Conservation (phyloP, 2,797 vertebrate genomes). For the Macropodus opercularis region DNA sequence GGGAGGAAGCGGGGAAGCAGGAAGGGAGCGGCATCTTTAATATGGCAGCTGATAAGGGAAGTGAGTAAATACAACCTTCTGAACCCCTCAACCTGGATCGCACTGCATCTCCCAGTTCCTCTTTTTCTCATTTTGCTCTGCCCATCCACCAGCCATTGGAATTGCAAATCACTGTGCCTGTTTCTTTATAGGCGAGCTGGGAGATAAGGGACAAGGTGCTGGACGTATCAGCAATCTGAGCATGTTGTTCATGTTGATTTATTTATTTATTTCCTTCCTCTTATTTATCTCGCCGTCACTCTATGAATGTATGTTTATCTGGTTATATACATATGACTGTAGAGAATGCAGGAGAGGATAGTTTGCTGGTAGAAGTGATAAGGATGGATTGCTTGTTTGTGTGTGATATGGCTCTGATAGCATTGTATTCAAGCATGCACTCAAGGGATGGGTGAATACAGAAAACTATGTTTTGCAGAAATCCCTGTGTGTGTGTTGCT, state of each 20-base stretch:
- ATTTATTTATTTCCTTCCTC: conserved; percentile 53
- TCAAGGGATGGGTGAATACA: conserved; percentile 29
- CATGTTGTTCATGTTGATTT: conserved; percentile 54
- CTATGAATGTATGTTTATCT: conserved; percentile 25
- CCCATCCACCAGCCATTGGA: conserved; percentile 34
- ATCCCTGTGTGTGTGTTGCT: conserved; percentile 8
- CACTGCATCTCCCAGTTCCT: conserved; percentile 32
- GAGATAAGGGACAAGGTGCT: conserved; percentile 59
- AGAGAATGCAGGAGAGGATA: neutral
- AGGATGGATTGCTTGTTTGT: conserved; percentile 55
- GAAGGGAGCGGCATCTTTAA: conserved; percentile 40
- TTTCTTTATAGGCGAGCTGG: conserved; percentile 43
- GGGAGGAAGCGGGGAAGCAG: neutral
- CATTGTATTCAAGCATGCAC: conserved; percentile 31
- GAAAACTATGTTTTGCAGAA: conserved; percentile 18
- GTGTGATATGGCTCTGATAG: conserved; percentile 51
- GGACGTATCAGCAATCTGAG: conserved; percentile 61
- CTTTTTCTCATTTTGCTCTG: conserved; percentile 30
- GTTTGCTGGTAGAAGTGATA: conserved; percentile 29
- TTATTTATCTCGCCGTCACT: conserved; percentile 54
- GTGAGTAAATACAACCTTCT: conserved; percentile 43
- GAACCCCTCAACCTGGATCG: conserved; percentile 41
- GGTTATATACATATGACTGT: conserved; percentile 32
- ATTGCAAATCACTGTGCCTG: conserved; percentile 62
- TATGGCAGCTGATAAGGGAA: conserved; percentile 60